Conservation (phyloP, 2,888 invertebrate species). For the Epirrhoe alternata region DNA sequence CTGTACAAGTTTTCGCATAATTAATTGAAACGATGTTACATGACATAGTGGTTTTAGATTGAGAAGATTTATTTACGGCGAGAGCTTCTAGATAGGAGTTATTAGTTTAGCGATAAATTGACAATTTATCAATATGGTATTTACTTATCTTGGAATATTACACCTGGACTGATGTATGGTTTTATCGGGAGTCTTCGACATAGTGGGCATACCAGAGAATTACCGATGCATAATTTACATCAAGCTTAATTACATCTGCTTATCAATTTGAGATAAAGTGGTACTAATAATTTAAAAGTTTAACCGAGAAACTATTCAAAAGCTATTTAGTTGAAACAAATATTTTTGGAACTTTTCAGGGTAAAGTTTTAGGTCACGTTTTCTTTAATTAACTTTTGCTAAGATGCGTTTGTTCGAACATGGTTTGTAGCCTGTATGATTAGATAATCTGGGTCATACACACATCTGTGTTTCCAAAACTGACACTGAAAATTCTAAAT, state of each 20-base stretch:
- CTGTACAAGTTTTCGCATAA: slow-evolving; percentile 35
- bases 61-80: slow-evolving; percentile 36
- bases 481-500: slow-evolving; percentile 16
- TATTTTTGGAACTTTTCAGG: slow-evolving; percentile 5
- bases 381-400: neutral
- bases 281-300: neutral
- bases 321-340: neutral
- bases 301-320: neutral
- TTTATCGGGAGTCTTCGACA: slow-evolving; percentile 29
- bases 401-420: neutral
- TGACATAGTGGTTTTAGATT: slow-evolving; percentile 36
- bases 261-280: neutral
- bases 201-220: slow-evolving; percentile 25
- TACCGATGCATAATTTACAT: slow-evolving; percentile 17
- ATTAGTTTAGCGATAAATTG: slow-evolving; percentile 34
- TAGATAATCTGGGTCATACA: neutral
- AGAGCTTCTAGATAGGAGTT: slow-evolving; percentile 34
- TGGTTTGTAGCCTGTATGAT: neutral
- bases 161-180: slow-evolving; percentile 27
- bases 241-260: slow-evolving; percentile 13
- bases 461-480: slow-evolving; percentile 17
- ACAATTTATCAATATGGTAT: slow-evolving; percentile 33
- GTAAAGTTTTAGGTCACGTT: slow-evolving; percentile 5
- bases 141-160: slow-evolving; percentile 27
- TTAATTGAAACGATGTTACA: slow-evolving; percentile 38